Percentiles rank a stretch among this genome's conserved stretches.
These are phyloP conservation scores for Pediacus dermestoides DNA, from an alignment of 2,888 invertebrate species.

Conservation along the genomic window DNA sequence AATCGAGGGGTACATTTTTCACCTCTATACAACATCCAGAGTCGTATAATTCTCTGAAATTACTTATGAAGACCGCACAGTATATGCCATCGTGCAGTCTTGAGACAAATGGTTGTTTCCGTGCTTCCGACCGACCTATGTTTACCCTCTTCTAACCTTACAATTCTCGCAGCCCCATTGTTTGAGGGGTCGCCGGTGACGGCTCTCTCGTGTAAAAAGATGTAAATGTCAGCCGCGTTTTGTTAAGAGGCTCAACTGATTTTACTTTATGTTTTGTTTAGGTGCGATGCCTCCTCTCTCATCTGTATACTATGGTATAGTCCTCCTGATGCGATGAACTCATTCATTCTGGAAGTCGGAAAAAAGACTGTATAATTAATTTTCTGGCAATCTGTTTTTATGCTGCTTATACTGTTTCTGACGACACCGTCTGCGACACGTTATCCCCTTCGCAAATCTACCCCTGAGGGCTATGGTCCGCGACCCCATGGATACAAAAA, in stretches of 20 bases:
- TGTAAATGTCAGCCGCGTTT: constrained; percentile 26
- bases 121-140: constrained; percentile 8
- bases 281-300: no score
- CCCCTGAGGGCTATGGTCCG: no score
- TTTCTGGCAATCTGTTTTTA: constrained; percentile 6
- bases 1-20: no score
- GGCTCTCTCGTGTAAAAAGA: constrained; percentile 15
- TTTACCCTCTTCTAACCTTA: constrained; percentile 20
- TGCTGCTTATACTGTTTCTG: not conserved
- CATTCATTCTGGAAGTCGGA: no score
- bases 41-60: constrained; percentile 17
- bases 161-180: constrained; percentile 15
- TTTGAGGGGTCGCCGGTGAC: constrained; percentile 10
- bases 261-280: constrained; percentile 23
- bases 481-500: no score
- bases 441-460: no score
- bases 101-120: constrained; percentile 26
- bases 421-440: no score
- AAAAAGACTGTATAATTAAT: constrained; percentile 7
- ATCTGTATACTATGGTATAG: no score
- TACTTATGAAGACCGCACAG: constrained; percentile 21
- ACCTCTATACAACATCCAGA: not conserved
- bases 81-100: constrained; percentile 12
- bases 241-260: constrained; percentile 23
- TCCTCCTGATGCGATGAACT: no score